Conservation (phyloP, 2,888 invertebrate species). For the Candidula unifasciata region DNA sequence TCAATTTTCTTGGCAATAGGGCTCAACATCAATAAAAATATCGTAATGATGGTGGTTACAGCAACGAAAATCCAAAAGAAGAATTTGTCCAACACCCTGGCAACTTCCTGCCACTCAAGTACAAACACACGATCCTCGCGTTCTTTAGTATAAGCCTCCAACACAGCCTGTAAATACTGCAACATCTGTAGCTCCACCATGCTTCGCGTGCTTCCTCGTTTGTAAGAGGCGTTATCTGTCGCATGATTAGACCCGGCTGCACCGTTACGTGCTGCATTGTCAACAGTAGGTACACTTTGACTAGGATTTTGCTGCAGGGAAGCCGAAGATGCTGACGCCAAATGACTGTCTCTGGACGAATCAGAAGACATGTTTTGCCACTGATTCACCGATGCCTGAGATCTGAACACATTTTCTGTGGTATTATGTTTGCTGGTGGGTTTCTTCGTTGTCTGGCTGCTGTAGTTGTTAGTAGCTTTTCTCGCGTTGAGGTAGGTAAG, state of each 20-base stretch:
- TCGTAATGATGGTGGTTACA: constrained; percentile 78
- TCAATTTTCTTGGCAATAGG: constrained; percentile 72
- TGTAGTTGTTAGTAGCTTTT: neutral
- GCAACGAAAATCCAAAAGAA: constrained; percentile 80
- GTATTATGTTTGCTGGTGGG: constrained; percentile 2
- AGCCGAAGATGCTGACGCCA: neutral
- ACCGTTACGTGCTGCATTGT: constrained; percentile 5
- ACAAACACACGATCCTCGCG: constrained; percentile 63
- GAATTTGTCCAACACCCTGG: constrained; percentile 79
- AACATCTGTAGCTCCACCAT: constrained; percentile 67
- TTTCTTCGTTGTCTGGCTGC: neutral
- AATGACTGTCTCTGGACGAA: constrained; percentile 16
- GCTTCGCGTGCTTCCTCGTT: neutral
- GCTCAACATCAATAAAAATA: constrained; percentile 79
- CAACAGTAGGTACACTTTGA: neutral
- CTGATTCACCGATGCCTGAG: neutral
- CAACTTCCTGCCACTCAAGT: constrained; percentile 78
- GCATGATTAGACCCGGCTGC: neutral
- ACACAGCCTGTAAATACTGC: constrained; percentile 67
- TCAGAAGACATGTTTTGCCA: constrained; percentile 15
- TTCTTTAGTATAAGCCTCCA: constrained; percentile 66
- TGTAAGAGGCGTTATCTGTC: neutral
- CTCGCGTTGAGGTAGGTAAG: constrained; percentile 56
- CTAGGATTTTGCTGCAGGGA: neutral
- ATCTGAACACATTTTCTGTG: neutral